These are phyloP conservation scores for Gerris lacustris DNA, from an alignment of 2,888 invertebrate genomes.

Conservation along the genomic window DNA sequence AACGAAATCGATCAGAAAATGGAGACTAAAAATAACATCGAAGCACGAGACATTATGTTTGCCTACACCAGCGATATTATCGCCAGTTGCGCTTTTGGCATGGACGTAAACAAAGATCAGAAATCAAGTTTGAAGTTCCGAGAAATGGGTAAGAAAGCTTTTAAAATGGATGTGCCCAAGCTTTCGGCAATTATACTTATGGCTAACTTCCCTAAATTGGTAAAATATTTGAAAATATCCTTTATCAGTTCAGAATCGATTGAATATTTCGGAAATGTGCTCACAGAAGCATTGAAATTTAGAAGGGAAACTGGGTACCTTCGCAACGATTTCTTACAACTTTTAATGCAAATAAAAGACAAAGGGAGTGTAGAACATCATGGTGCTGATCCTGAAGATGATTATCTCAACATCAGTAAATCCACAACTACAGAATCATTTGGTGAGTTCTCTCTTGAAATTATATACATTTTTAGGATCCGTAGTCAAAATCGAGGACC, in stretches of 20 bases:
- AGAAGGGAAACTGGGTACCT: background rate
- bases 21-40: background rate
- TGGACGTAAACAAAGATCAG: background rate
- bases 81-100: background rate
- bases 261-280: background rate
- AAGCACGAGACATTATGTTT: background rate
- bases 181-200: background rate
- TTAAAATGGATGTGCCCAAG: background rate
- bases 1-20: background rate
- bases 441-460: background rate
- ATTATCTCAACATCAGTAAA: background rate
- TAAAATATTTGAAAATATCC: background rate
- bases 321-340: slow-evolving; percentile 1
- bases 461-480: no score
- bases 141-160: slow-evolving; percentile 5
- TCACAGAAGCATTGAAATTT: background rate
- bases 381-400: background rate
- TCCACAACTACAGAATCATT: background rate
- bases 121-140: background rate
- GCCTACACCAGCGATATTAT: slow-evolving; percentile 3
- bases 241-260: background rate
- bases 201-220: background rate
- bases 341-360: slow-evolving; percentile 4
- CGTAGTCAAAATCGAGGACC: no score
- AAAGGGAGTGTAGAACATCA: background rate